Base-by-base conservation (phyloP, 1,140 invertebrate species). In the Drosophila albomicans region DNA sequence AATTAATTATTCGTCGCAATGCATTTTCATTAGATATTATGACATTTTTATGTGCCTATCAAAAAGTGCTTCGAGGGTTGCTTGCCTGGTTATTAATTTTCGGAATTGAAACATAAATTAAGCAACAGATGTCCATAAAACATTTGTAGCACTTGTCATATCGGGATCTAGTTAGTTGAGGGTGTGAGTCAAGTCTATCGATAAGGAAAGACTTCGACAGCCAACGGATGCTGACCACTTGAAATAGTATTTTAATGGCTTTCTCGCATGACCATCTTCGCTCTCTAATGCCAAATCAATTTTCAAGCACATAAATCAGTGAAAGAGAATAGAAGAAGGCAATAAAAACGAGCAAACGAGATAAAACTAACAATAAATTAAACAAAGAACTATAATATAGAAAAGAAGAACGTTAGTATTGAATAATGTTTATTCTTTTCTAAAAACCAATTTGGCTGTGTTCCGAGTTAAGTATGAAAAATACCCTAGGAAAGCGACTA, bases 31-130 rank as follows among this genome's bases (percentile, higher is more conserved):
- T 82, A 75, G 67, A 75, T 84, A 76, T 88, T 84, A 89, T 87
- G 85, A 84, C 80, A 80, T 80, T 87, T 87, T 87, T 88, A 87
- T 87, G 78, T 68, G 59, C 69, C 56, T 43, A 61, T 16, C n/a
- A 30, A 10, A 56, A 15, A 15, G 5, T 35, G 38, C 7, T 30
- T 20, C 41, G 41, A 45, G 28, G 45, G 35, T 32, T 10, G 32
- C 20, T 30, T 10, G 41, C 7, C 10, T 16, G 43, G 32, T 54
- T 54, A 78, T 68, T 63, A 67, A 74, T 65, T 58, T 66, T 25
- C 20, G 62, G 32, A 66, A 89, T 84, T 87, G 84, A 84, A 88
- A 89, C 84, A 87, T 87, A 87, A 87, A 87, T 87, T 87, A 89
- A 65, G 84, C 84, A 87, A 89, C 84, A 87, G 77, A 88, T 87